These are phyloP conservation scores for Hypanus sabinus DNA, from an alignment of 2,113 vertebrate genomes.

Conservation along the genomic window DNA sequence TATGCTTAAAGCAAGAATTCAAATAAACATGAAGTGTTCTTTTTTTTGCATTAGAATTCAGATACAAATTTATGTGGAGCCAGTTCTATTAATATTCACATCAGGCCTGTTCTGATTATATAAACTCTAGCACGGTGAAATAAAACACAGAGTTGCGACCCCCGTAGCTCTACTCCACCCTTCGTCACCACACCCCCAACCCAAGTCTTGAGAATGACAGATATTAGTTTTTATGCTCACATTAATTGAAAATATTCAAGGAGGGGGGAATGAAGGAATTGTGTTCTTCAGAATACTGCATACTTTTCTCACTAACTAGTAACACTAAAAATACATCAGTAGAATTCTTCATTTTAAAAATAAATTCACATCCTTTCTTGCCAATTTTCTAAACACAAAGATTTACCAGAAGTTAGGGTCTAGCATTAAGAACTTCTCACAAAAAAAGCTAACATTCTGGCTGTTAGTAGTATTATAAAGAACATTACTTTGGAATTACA, in stretches of 20 bases:
- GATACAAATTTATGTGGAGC: background rate
- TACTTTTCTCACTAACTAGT: background rate
- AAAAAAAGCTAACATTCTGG: background rate
- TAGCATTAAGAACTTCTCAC: background rate
- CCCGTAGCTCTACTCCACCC: too few relatives aligned
- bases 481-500: background rate
- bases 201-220: background rate
- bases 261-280: too few relatives aligned
- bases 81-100: background rate
- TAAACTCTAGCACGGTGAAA: background rate
- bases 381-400: background rate
- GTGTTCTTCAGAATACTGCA: background rate
- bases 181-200: too few relatives aligned
- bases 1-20: background rate
- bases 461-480: background rate
- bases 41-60: constrained; percentile 16
- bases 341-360: background rate
- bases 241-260: background rate
- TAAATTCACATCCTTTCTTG: background rate
- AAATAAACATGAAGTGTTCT: background rate
- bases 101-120: background rate
- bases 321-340: background rate
- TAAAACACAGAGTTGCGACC: background rate
- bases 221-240: background rate
- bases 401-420: background rate